Conservation (phyloP, 1,140 invertebrate genomes). For the Telenomus remus region DNA sequence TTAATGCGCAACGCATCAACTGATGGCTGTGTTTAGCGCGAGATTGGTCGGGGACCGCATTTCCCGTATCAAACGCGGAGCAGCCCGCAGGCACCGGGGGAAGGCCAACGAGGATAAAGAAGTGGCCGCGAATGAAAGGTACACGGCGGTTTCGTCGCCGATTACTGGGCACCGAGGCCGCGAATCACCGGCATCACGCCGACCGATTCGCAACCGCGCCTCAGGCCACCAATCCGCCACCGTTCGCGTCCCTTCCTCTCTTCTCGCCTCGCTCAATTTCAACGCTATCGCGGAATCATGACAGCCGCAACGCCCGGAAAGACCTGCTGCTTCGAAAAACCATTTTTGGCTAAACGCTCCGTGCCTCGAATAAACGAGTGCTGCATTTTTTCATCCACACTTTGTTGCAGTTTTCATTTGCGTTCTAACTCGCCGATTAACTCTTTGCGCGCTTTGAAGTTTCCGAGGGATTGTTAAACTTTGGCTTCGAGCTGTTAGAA, state of each 20-base stretch:
- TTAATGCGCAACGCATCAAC: constrained; percentile 74
- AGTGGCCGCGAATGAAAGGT: constrained; percentile 60
- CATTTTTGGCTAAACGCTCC: not conserved
- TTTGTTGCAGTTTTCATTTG: too few relatives aligned
- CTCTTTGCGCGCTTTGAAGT: too few relatives aligned
- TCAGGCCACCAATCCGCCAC: constrained; percentile 75
- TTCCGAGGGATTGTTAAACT: too few relatives aligned
- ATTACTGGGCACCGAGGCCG: constrained; percentile 74
- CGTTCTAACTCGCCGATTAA: too few relatives aligned
- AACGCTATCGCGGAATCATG: constrained; percentile 61
- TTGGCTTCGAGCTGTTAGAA: too few relatives aligned
- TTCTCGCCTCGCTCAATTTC: constrained; percentile 33
- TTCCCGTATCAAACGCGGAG: constrained; percentile 55
- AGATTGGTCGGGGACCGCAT: constrained; percentile 65
- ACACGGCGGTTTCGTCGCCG: constrained; percentile 68
- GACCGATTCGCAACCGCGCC: constrained; percentile 73
- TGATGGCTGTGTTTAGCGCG: constrained; percentile 74
- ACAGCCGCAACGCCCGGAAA: constrained; percentile 59
- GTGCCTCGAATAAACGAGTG: too few relatives aligned
- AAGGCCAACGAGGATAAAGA: constrained; percentile 49
- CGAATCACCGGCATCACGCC: constrained; percentile 76
- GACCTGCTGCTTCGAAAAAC: constrained; percentile 29
- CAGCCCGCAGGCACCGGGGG: constrained; percentile 48
- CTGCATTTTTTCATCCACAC: too few relatives aligned
- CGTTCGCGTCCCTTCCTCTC: constrained; percentile 40